These are phyloP conservation scores for Calephelis perditalis DNA, from an alignment of 2,888 invertebrate genomes.

Conservation along the genomic window DNA sequence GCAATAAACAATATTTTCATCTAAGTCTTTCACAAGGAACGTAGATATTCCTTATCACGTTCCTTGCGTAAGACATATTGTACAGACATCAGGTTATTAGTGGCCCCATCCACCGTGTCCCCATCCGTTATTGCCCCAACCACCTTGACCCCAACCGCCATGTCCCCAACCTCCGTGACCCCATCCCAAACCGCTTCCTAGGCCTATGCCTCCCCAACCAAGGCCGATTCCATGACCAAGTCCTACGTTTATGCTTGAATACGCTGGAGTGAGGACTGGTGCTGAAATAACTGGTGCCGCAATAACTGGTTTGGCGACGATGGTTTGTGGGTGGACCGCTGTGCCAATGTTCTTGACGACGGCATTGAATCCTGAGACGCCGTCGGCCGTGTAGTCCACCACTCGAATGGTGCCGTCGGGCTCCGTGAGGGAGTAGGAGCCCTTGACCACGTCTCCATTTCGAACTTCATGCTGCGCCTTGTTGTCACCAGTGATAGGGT, in stretches of 20 bases:
- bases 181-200: conserved; percentile 14
- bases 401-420: conserved; percentile 66
- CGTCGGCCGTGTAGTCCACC: conserved; percentile 64
- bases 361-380: conserved; percentile 64
- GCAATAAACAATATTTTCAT: neutral
- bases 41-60: neutral
- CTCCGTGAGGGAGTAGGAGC: conserved; percentile 65
- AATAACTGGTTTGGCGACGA: conserved; percentile 17
- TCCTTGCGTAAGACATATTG: neutral
- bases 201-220: conserved; percentile 19
- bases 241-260: conserved; percentile 14
- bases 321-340: conserved; percentile 51
- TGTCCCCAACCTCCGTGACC: conserved; percentile 1
- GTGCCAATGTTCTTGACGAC: conserved; percentile 62
- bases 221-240: conserved; percentile 20
- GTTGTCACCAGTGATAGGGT: conserved; percentile 66
- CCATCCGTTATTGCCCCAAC: conserved; percentile 14
- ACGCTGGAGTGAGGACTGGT: conserved; percentile 17
- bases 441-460: conserved; percentile 63
- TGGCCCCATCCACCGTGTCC: conserved; percentile 26
- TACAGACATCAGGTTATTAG: conserved; percentile 15
- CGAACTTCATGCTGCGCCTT: conserved; percentile 66
- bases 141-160: neutral
- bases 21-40: conserved; percentile 1
- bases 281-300: conserved; percentile 18